Evolutionary conservation across 1,140 invertebrate genomes (phyloP).

Genomic region (Lasioglossum baleicum): DNA sequence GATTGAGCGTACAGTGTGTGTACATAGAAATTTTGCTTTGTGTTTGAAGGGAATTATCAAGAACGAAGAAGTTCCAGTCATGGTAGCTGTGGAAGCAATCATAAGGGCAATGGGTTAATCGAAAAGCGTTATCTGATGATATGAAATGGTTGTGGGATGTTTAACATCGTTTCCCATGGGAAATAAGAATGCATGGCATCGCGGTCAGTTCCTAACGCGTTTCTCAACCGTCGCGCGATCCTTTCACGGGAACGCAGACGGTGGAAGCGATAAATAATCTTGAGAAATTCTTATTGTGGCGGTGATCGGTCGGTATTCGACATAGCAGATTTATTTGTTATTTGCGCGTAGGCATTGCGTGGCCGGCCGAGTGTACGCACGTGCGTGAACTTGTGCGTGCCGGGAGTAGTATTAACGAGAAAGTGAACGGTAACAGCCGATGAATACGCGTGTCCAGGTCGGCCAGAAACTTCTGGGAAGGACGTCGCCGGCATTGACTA

Average conservation of each 20-base stretch:
- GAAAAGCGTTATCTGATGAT: too few species aligned
- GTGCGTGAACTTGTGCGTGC: slow-evolving; percentile 24
- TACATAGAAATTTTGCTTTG: too few species aligned
- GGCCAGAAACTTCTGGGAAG: slow-evolving; percentile 43
- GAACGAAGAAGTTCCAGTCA: too few species aligned
- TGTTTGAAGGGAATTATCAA: too few species aligned
- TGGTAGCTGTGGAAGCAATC: too few species aligned
- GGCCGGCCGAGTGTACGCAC: slow-evolving; percentile 13
- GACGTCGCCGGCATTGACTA: slow-evolving; percentile 15
- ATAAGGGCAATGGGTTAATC: too few species aligned
- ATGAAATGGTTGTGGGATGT: not conserved
- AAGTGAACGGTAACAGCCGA: slow-evolving; percentile 45
- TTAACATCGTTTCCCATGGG: not conserved
- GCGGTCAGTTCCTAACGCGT: not conserved
- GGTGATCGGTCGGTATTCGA: slow-evolving; percentile 28
- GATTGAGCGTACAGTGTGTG: too few species aligned
- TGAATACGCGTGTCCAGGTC: not conserved
- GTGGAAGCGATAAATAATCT: slow-evolving; percentile 4
- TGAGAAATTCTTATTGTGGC: not conserved
- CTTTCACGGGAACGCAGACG: not conserved
- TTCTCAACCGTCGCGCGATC: not conserved
- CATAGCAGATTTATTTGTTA: slow-evolving; percentile 29
- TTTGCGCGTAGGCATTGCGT: slow-evolving; percentile 21
- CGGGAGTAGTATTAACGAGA: slow-evolving; percentile 20
- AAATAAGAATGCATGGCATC: not conserved